These are phyloP conservation scores for Macrostomum lignano DNA, from an alignment of 1,140 invertebrate species.

Conservation along the genomic window DNA sequence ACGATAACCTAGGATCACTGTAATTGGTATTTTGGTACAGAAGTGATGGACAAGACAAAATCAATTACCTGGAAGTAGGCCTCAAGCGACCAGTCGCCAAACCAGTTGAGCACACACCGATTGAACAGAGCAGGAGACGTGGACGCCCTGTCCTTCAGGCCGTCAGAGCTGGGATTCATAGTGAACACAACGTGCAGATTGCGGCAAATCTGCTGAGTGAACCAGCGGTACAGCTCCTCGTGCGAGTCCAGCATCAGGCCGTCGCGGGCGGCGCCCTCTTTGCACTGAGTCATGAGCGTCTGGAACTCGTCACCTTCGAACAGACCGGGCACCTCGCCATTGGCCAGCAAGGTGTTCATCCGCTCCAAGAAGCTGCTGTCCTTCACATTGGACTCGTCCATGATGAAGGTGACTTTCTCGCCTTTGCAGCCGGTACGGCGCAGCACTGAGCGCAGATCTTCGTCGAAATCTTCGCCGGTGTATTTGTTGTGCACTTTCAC, in stretches of 20 bases:
- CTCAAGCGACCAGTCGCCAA: slow-evolving; percentile 94
- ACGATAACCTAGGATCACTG: too few relatives aligned
- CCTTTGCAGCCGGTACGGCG: slow-evolving; percentile 65
- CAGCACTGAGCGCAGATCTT: slow-evolving; percentile 71
- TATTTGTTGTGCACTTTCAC: slow-evolving; percentile 87
- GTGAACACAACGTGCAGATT: slow-evolving; percentile 98
- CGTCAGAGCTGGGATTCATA: slow-evolving; percentile 95
- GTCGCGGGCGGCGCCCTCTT: slow-evolving; percentile 85
- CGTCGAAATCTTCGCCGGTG: slow-evolving; percentile 87
- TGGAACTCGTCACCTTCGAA: slow-evolving; percentile 67
- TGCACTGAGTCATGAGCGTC: slow-evolving; percentile 95
- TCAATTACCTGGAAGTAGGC: slow-evolving; percentile 60
- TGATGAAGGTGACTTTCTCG: slow-evolving; percentile 93
- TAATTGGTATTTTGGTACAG: too few relatives aligned
- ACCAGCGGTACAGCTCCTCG: slow-evolving; percentile 94
- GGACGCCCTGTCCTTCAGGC: slow-evolving; percentile 78
- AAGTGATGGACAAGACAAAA: too few relatives aligned
- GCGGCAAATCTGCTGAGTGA: slow-evolving; percentile 42
- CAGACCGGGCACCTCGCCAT: slow-evolving; percentile 64
- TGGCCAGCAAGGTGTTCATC: slow-evolving; percentile 93
- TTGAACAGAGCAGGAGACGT: slow-evolving; percentile 97
- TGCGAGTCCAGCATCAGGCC: slow-evolving; percentile 89
- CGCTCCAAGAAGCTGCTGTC: slow-evolving; percentile 92
- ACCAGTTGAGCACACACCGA: slow-evolving; percentile 97
- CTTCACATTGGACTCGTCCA: slow-evolving; percentile 92